These are phyloP conservation scores for Willisornis vidua DNA, from an alignment of 2,113 vertebrate genomes.

Conservation along the genomic window DNA sequence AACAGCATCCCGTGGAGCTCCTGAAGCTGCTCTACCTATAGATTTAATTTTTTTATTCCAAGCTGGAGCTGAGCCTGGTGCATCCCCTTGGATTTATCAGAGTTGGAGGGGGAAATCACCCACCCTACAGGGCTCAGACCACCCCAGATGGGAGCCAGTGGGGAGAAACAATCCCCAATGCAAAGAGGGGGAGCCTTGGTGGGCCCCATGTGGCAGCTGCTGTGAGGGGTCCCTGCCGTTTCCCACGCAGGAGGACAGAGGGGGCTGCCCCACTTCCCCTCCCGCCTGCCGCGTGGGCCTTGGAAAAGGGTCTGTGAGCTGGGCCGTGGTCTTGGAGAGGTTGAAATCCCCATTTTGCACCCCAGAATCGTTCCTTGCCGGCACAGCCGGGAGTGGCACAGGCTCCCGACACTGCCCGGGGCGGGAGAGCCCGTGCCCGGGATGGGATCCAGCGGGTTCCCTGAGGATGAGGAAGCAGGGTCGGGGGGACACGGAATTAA, in stretches of 20 bases:
- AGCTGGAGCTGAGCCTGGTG: neutral
- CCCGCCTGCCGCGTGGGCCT: accelerated
- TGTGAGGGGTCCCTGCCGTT: neutral
- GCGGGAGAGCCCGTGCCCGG: too few relatives aligned
- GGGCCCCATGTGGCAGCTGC: too few relatives aligned
- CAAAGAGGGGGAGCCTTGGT: neutral
- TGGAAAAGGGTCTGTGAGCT: neutral
- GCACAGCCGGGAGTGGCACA: neutral
- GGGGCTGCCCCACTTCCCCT: neutral
- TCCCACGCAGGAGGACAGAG: too few relatives aligned
- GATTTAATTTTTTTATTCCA: accelerated
- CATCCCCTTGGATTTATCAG: neutral
- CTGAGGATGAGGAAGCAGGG: neutral
- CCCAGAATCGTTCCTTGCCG: neutral
- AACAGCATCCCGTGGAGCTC: accelerated
- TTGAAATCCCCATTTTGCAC: neutral
- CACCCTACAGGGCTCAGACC: neutral
- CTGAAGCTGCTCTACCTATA: accelerated
- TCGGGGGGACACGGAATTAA: accelerated
- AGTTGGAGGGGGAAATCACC: accelerated
- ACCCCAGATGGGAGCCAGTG: neutral
- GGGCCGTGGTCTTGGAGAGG: neutral
- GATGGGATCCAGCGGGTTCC: neutral
- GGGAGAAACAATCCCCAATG: neutral
- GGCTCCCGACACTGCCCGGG: too few relatives aligned